Conservation (phyloP, 2,888 invertebrate species). For the Amphipyra tragopoginis region DNA sequence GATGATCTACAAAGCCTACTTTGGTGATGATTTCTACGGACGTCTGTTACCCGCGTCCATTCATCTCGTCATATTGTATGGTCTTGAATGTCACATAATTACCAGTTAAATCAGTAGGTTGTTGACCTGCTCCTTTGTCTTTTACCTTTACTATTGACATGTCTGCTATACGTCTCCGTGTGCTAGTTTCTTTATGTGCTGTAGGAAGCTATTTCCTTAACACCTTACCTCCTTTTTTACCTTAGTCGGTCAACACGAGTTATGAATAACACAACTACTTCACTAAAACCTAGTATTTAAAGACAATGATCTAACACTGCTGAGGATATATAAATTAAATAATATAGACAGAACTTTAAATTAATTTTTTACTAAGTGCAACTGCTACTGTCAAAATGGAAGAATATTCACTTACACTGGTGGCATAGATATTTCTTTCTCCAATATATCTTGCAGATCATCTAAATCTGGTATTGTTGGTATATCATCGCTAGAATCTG, state of each 20-base stretch:
- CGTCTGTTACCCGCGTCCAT: constrained; percentile 6
- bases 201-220: not conserved
- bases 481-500: constrained; percentile 84
- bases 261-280: too few relatives aligned
- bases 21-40: not conserved
- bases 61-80: constrained; percentile 28
- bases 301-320: too few relatives aligned
- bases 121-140: constrained; percentile 47
- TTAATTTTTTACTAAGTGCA: too few relatives aligned
- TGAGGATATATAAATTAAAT: too few relatives aligned
- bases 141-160: constrained; percentile 38
- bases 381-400: not conserved
- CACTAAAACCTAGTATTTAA: too few relatives aligned
- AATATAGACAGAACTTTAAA: too few relatives aligned
- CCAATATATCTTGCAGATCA: constrained; percentile 84
- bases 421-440: constrained; percentile 82
- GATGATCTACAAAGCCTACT: too few relatives aligned
- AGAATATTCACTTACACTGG: constrained; percentile 71
- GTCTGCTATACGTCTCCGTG: constrained; percentile 22
- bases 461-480: constrained; percentile 87
- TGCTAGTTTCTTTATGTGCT: too few relatives aligned
- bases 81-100: constrained; percentile 41
- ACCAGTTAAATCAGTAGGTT: constrained; percentile 39
- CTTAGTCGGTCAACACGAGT: too few relatives aligned
- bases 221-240: too few relatives aligned